phyloP scores from a whole-genome alignment of 2,888 invertebrate species.

The Euzophera pinguis region DNA sequence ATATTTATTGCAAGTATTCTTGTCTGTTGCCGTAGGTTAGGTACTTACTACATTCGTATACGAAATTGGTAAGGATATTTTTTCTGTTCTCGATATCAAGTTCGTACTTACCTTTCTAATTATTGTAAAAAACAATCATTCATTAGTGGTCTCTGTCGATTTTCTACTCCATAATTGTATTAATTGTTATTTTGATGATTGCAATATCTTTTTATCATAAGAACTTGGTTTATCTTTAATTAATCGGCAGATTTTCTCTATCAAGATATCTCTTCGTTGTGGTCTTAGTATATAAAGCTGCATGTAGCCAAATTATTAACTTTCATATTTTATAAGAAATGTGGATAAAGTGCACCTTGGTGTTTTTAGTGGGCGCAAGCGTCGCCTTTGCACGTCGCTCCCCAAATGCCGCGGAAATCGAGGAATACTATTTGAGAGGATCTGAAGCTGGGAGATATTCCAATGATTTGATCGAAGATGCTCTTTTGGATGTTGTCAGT shows the following conservation, averaged over 20 bases:
- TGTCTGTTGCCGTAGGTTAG: too few species aligned
- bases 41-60: too few species aligned
- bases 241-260: neutral
- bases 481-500: conserved; percentile 40
- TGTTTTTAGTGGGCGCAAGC: conserved; percentile 20
- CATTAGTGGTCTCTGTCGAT: too few species aligned
- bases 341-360: conserved; percentile 19
- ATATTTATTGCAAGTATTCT: too few species aligned
- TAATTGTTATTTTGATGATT: neutral
- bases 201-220: neutral
- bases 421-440: conserved; percentile 26
- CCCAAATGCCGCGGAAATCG: conserved; percentile 34
- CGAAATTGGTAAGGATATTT: too few species aligned
- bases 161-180: too few species aligned
- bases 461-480: conserved; percentile 40
- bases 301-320: neutral
- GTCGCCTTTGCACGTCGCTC: conserved; percentile 25
- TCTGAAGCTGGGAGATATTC: conserved; percentile 30
- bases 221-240: neutral
- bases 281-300: neutral
- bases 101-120: too few species aligned
- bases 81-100: too few species aligned
- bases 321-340: conserved; percentile 13
- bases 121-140: too few species aligned
- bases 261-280: neutral